Evolutionary conservation across 2,113 vertebrate genomes (phyloP).

Genomic region (Phodopus roborovskii): DNA sequence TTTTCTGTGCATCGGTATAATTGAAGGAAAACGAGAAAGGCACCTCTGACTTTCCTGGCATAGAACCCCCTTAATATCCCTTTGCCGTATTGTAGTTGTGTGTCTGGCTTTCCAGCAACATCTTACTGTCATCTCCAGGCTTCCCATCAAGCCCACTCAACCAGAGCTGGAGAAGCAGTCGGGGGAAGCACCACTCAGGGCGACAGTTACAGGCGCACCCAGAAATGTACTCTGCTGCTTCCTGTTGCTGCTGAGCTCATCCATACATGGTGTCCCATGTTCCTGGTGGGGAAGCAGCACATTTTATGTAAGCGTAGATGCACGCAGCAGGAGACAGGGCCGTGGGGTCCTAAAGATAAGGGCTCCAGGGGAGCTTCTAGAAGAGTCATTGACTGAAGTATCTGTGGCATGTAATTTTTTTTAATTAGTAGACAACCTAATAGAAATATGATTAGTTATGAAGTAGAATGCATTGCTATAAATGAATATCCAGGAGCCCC

Average conservation of each 20-base stretch:
- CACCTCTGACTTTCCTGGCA: not conserved
- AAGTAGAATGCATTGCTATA: not conserved
- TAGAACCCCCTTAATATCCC: not conserved
- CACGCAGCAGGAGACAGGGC: not conserved
- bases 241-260: not conserved
- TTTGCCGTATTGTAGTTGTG: not conserved
- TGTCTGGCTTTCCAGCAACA: not conserved
- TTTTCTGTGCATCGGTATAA: not conserved
- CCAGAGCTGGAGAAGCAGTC: not conserved
- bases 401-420: not conserved
- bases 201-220: not conserved
- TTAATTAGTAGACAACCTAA: not conserved
- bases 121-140: not conserved
- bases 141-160: not conserved
- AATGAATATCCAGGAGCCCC: not conserved
- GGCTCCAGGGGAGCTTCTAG: not conserved
- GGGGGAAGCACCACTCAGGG: not conserved
- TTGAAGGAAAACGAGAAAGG: not conserved
- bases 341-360: not conserved
- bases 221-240: not conserved
- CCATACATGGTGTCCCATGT: not conserved
- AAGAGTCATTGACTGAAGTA: not conserved
- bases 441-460: not conserved
- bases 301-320: not conserved
- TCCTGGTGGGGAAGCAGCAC: not conserved